Evolutionary conservation across 2,888 invertebrate species (phyloP), one percentile per base, ranked within the genome.

Genomic region (Cataglyphis altisquamis): DNA sequence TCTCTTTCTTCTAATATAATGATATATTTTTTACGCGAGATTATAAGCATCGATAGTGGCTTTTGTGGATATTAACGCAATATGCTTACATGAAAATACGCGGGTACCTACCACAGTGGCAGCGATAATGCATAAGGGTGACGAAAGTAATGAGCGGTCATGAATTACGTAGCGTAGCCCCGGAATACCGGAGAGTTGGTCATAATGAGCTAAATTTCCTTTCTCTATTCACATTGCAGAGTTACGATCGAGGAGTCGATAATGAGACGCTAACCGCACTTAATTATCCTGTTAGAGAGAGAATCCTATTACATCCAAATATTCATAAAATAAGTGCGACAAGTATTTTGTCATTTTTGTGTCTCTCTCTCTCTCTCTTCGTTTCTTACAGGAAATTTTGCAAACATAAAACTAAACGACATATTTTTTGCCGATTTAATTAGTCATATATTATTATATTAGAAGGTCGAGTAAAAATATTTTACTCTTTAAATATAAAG

Each of bases 141-240:
- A 67, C 21, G 41, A 29, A 68, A 77, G 55, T 77, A 77, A 77
- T 57, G 67, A 77, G 68, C 48, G 29, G 68, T 48, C 68, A 55
- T 70, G 70, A 70, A 77, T 57, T 68, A 77, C 55, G 55, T 68
- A 68, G 39, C 29, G 15, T n/a, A 3, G 32, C 77, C 25, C 15
- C 29, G 29, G 39, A 78, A 68, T 32, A 78, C 55, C 41, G 78
- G 41, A 32, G 57, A 57, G 41, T 78, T 70, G 45, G 8, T 57
- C 70, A 21, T 78, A 70, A 78, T 78, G 68, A 78, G 77, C 41
- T 70, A 57, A 78, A 78, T 78, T 78, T 57, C 70, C 78, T 70
- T 78, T 60, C 70, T 78, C 78, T 41, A 21, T 41, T 32, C 29
- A 21, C 10, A 10, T n/a, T 64, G 36, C 18, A 66, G 29, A 70